These are phyloP conservation scores for Sprattus sprattus DNA, from an alignment of 2,113 vertebrate species.

Conservation along the genomic window DNA sequence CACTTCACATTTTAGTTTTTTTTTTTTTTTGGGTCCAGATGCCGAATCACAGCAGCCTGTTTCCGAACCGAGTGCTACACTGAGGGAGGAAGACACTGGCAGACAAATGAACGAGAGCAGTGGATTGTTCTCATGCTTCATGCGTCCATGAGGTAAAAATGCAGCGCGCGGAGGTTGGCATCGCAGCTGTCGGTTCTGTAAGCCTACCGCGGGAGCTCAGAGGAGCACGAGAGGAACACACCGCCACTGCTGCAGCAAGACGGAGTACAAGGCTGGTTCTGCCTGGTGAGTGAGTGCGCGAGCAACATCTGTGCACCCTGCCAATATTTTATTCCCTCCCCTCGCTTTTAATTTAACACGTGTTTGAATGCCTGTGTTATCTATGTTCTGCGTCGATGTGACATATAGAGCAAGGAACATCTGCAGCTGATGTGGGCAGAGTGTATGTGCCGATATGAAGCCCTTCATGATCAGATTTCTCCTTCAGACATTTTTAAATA, in stretches of 20 bases:
- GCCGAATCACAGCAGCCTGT: conserved; percentile 56
- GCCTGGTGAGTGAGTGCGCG: conserved; percentile 68
- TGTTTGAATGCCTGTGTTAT: conserved; percentile 2
- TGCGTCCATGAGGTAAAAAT: conserved; percentile 74
- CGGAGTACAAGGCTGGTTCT: conserved; percentile 47
- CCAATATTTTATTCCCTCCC: conserved; percentile 56
- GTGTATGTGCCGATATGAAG: not conserved
- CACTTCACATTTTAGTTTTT: conserved; percentile 25
- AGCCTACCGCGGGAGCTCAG: conserved; percentile 54
- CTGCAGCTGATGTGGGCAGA: not conserved
- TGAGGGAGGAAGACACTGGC: conserved; percentile 48
- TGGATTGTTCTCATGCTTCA: conserved; percentile 53
- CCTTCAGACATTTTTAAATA: conserved; percentile 20
- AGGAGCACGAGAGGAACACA: conserved; percentile 57
- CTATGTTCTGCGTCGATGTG: conserved; percentile 54
- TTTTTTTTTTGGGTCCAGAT: conserved; percentile 57
- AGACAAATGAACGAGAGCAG: not conserved
- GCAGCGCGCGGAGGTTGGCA: conserved; percentile 76
- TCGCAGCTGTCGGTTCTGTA: conserved; percentile 72
- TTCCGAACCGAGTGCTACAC: conserved; percentile 44
- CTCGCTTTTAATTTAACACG: conserved; percentile 28
- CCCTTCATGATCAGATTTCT: conserved; percentile 3
- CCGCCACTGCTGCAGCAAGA: conserved; percentile 60
- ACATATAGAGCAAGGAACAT: conserved; percentile 42
- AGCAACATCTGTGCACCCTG: conserved; percentile 57